phyloP scores from a whole-genome alignment of 2,888 invertebrate species.

The Melanophora roralis region DNA sequence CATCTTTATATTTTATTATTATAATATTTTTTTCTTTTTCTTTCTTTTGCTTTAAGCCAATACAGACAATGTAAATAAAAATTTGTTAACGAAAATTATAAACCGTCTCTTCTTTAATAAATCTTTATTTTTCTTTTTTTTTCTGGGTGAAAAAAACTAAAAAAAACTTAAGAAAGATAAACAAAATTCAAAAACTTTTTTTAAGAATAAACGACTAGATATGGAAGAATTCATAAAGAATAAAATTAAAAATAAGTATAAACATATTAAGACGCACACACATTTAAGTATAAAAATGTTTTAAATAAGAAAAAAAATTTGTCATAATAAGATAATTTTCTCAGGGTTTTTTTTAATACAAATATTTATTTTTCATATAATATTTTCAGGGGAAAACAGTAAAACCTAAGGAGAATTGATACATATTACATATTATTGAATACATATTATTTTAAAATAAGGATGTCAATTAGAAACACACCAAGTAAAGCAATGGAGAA shows the following conservation, averaged over 20 bases:
- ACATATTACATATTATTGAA: too few relatives aligned
- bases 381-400: neutral
- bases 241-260: neutral
- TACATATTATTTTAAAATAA: too few relatives aligned
- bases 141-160: neutral
- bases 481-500: too few relatives aligned
- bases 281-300: too few relatives aligned
- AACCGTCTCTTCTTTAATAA: neutral
- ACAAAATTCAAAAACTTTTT: constrained; percentile 9
- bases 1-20: neutral
- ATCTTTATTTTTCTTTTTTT: neutral
- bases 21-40: neutral
- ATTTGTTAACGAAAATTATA: neutral
- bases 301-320: neutral
- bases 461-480: too few relatives aligned
- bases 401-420: neutral
- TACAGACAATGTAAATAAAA: neutral
- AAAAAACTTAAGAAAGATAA: constrained; percentile 15
- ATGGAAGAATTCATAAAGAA: neutral
- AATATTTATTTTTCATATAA: neutral
- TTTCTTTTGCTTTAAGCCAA: constrained; percentile 18
- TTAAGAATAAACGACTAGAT: neutral
- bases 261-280: too few relatives aligned
- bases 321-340: neutral
- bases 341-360: neutral